phyloP scores from a whole-genome alignment of 2,113 vertebrate genomes.

The Alectura lathami region DNA sequence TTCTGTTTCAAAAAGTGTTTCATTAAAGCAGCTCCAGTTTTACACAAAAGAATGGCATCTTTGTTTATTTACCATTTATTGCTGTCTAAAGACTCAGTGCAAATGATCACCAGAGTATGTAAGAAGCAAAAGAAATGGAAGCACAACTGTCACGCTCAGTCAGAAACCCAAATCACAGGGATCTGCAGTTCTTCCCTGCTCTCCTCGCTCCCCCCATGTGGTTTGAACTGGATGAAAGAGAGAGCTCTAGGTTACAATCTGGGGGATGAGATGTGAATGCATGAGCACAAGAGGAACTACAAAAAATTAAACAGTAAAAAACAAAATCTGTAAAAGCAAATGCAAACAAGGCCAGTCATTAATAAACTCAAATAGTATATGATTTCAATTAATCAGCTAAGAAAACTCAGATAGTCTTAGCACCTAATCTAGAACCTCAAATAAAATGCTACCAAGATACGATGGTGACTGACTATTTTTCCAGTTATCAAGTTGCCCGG shows the following conservation, averaged over 20 bases:
- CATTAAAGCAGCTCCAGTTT: constrained; percentile 52
- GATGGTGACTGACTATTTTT: not conserved
- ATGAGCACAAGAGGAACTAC: not conserved
- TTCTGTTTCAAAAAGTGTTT: constrained; percentile 35
- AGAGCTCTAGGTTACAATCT: not conserved
- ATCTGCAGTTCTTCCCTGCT: not conserved
- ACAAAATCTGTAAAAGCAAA: not conserved
- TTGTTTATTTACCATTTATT: constrained; percentile 42
- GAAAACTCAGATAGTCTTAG: not conserved
- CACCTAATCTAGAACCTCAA: not conserved
- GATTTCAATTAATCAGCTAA: not conserved
- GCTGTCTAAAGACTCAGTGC: not conserved
- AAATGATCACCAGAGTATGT: not conserved
- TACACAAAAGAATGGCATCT: constrained; percentile 30
- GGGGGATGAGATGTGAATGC: not conserved
- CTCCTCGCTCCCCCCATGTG: not conserved
- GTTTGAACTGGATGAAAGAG: not conserved
- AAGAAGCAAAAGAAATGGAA: not conserved
- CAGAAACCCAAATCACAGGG: not conserved
- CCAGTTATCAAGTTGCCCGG: not conserved
- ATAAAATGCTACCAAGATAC: not conserved
- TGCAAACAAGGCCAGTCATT: not conserved
- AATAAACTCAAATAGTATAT: not conserved
- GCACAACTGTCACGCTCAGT: not conserved
- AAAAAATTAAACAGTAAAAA: not conserved